Evolutionary conservation across 1,140 invertebrate genomes (phyloP), one percentile per base, ranked within the genome.

Genomic region (Lasaia peninsularis): DNA sequence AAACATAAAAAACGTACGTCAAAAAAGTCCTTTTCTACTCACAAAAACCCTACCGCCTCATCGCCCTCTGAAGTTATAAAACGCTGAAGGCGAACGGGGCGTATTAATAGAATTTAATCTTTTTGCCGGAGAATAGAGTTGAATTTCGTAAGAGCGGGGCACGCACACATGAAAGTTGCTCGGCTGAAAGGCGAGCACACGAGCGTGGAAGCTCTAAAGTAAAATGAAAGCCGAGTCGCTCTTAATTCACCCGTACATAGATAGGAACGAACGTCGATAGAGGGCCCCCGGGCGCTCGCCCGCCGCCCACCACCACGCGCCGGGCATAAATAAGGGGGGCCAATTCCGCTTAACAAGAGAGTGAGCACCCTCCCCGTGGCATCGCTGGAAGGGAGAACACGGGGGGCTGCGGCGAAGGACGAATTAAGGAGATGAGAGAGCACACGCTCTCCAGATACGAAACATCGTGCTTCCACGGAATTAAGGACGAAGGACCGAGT

Each of bases 361-460:
- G 78, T 71, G 83, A 75, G 74, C 73, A 71, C 69, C 78, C 76
- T 63, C 76, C 77, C 76, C 58, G 62, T 63, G 65, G 67, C 73
- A 65, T 61, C 63, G 68, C 63, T 73, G 69, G 69, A 58, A 69
- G 74, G 76, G 78, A 73, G 79, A 76, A 77, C 74, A 69, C 74
- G 78, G 83, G 84, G 86, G 82, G 83, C 69, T 80, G 78, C 72
- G 83, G 84, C 82, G 86, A 88, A 86, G 86, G 86, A 88, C 86
- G 86, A 88, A 86, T 88, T 88, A 88, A 88, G 83, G 86, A 88
- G 83, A 86, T 86, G 83, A 86, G 84, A 85, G 83, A 88, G 82
- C 80, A 86, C 80, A 83, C 79, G 82, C 78, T 86, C 85, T 82
- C 77, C 76, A 86, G 81, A 78, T 77, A 72, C 69, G 78, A 78